A percentile compares a stretch with the other conserved stretches of the same genome.
phyloP scores from a whole-genome alignment of 1,140 invertebrate species.

The Papilio dardanus region DNA sequence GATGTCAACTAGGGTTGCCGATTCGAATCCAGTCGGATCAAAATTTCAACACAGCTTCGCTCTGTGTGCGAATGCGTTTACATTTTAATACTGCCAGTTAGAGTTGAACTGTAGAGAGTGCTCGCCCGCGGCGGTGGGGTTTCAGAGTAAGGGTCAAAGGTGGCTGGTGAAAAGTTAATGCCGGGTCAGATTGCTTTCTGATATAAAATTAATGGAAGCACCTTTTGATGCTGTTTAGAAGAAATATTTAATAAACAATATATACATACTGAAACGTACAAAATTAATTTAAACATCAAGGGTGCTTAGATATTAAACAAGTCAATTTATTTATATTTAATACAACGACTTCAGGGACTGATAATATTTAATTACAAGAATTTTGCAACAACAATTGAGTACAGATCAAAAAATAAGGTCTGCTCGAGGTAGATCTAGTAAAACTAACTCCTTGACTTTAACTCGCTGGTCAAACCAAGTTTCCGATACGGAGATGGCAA shows the following conservation, averaged over 20 bases:
- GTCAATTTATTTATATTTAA: too few species aligned
- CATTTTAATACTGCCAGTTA: conserved; percentile 40
- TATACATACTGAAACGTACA: too few species aligned
- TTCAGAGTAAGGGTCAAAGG: conserved; percentile 26
- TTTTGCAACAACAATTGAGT: neutral
- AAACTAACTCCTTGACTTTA: neutral
- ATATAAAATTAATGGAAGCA: conserved; percentile 42
- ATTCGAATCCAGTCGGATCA: too few species aligned
- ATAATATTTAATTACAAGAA: neutral
- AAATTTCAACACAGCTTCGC: too few species aligned
- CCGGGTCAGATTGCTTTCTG: conserved; percentile 39
- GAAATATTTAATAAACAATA: neutral
- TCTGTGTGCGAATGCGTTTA: too few species aligned
- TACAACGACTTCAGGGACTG: neutral
- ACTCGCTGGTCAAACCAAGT: neutral
- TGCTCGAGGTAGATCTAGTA: neutral
- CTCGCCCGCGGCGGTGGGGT: neutral
- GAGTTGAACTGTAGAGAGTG: conserved; percentile 3
- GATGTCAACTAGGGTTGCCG: too few species aligned
- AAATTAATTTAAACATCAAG: too few species aligned
- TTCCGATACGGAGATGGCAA: neutral
- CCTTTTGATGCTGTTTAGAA: neutral
- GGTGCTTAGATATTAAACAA: too few species aligned
- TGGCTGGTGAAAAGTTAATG: conserved; percentile 45
- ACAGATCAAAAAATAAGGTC: neutral